These are phyloP conservation scores for Ctenodactylus gundi DNA, from an alignment of 2,113 vertebrate genomes.

Conservation along the genomic window DNA sequence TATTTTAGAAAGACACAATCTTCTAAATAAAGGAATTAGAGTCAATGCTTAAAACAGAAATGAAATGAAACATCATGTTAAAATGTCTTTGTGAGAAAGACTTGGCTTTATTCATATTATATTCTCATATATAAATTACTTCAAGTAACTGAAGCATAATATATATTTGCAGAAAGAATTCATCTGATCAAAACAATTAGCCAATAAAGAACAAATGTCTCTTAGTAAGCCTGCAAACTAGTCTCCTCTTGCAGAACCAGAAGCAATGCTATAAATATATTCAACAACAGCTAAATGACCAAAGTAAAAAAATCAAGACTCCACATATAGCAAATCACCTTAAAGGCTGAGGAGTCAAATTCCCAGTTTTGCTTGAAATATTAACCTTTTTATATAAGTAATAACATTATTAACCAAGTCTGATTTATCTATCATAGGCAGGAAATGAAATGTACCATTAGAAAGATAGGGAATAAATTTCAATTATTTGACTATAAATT, in stretches of 20 bases:
- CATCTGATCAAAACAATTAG: background rate
- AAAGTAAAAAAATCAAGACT: background rate
- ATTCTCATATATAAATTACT: background rate
- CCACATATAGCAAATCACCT: conserved; percentile 6
- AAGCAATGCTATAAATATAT: no score
- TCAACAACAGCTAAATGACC: background rate
- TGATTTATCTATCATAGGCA: conserved; percentile 20
- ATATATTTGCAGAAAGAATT: background rate
- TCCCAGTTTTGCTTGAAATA: background rate
- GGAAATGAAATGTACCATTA: background rate
- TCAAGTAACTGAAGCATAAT: background rate
- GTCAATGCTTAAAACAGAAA: background rate
- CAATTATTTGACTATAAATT: background rate
- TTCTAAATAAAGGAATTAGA: background rate
- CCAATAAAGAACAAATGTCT: background rate
- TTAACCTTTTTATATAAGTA: background rate
- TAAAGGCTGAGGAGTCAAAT: conserved; percentile 1
- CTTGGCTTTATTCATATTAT: background rate
- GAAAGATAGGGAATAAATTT: background rate
- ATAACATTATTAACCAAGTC: conserved; percentile 24
- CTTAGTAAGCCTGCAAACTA: no score
- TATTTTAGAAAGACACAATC: conserved; percentile 10
- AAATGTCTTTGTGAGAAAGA: background rate
- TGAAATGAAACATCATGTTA: background rate
- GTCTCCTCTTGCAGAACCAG: background rate